Conservation (phyloP, 53 echinoderm and acorn worm genomes). For the Antedon mediterranea region DNA sequence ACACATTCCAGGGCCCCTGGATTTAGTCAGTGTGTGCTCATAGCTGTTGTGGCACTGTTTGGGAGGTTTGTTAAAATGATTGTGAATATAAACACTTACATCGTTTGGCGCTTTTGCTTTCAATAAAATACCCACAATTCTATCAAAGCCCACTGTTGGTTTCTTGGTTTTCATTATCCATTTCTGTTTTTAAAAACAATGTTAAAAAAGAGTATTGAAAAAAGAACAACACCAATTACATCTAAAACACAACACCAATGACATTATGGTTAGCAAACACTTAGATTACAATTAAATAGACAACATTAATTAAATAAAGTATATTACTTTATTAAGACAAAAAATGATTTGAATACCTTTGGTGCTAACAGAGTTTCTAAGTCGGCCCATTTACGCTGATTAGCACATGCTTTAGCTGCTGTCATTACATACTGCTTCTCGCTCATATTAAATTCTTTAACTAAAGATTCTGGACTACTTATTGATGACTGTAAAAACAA, state of each 20-base stretch:
- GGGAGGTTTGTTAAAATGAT: no score
- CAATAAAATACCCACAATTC: constrained; percentile 59
- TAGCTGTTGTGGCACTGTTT: no score
- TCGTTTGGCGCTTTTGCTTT: constrained; percentile 51
- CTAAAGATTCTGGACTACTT: constrained; percentile 42
- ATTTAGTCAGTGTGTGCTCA: no score
- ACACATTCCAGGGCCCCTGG: no score
- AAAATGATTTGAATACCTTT: no score
- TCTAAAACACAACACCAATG: no score
- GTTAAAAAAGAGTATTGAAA: background rate
- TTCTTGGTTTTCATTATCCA: constrained; percentile 73
- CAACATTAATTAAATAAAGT: no score
- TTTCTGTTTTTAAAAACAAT: constrained; percentile 28
- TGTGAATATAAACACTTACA: constrained; percentile 26
- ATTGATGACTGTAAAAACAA: constrained; percentile 17
- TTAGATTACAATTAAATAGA: no score
- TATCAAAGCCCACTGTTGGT: constrained; percentile 64
- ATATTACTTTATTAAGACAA: no score
- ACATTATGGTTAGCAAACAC: no score
- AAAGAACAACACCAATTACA: no score
- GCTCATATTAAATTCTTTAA: constrained; percentile 45
- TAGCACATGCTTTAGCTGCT: constrained; percentile 49
- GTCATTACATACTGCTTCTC: constrained; percentile 85
- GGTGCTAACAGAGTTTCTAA: constrained; percentile 60
- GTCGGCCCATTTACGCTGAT: constrained; percentile 51